phyloP scores from a whole-genome alignment of 2,113 vertebrate genomes.

The Lathamus discolor region DNA sequence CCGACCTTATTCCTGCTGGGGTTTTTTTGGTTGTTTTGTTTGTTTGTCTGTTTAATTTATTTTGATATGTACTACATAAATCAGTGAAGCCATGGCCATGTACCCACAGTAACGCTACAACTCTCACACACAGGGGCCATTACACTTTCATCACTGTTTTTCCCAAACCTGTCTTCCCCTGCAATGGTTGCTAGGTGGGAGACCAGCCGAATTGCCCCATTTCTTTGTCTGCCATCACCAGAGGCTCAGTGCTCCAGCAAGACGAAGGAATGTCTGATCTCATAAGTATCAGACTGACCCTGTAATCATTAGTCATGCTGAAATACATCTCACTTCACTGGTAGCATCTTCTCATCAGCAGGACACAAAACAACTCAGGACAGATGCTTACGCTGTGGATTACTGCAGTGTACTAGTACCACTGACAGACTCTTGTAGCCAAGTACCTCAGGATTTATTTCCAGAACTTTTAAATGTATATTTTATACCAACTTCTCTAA shows the following conservation, averaged over 20 bases:
- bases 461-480: neutral
- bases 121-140: neutral
- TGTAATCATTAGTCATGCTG: neutral
- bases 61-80: neutral
- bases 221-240: neutral
- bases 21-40: too few relatives aligned
- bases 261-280: neutral
- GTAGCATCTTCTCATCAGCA: neutral
- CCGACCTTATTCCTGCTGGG: neutral
- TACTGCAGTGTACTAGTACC: neutral
- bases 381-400: neutral
- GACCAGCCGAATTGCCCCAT: fast-evolving
- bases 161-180: neutral
- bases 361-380: neutral
- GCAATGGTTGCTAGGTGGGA: neutral
- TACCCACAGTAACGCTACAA: neutral
- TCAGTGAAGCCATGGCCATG: neutral
- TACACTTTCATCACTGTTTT: neutral
- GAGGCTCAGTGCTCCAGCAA: neutral
- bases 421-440: neutral
- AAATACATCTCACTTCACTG: neutral
- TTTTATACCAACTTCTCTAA: neutral
- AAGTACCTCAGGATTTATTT: neutral
- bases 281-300: neutral
- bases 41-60: neutral